These are phyloP conservation scores for Elaphurus davidianus DNA, from an alignment of 2,113 vertebrate species.

Conservation along the genomic window DNA sequence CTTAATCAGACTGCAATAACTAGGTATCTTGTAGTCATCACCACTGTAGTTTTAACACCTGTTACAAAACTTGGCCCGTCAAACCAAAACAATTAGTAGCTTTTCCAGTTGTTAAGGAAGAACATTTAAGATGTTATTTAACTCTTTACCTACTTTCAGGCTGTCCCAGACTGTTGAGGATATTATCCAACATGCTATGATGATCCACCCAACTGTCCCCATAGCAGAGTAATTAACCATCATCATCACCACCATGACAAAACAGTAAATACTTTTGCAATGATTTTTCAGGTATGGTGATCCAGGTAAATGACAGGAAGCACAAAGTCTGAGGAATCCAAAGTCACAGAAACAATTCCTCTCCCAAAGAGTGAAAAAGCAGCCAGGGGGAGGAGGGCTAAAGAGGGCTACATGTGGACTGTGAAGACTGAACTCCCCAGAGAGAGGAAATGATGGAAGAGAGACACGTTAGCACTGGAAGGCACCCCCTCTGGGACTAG, in stretches of 20 bases:
- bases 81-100: background rate
- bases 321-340: background rate
- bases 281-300: background rate
- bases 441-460: background rate
- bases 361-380: background rate
- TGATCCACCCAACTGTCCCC: background rate
- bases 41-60: background rate
- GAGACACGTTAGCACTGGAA: background rate
- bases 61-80: background rate
- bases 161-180: background rate
- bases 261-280: background rate
- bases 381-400: background rate
- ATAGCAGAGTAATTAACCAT: background rate
- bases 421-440: background rate
- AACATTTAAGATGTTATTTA: background rate
- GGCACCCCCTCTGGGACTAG: background rate
- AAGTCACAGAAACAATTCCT: background rate
- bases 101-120: background rate
- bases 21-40: fast-evolving
- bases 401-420: background rate
- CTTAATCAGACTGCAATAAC: background rate
- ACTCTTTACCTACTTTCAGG: background rate
- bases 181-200: background rate
- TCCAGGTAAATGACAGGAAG: background rate
- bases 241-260: background rate